phyloP scores from a whole-genome alignment of 2,113 vertebrate species.

The Nibea coibor region DNA sequence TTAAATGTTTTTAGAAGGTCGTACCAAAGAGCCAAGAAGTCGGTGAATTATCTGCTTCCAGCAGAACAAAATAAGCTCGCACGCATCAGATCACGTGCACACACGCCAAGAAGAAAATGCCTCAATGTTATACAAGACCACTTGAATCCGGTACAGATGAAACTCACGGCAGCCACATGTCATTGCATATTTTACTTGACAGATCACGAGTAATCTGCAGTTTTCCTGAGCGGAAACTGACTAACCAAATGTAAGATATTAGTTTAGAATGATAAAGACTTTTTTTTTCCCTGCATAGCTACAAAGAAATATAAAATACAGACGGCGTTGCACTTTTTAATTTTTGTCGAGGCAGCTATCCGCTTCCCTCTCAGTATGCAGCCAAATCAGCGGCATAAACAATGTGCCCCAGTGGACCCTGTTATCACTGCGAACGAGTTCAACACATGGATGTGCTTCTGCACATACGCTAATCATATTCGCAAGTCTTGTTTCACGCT shows the following conservation, averaged over 20 bases:
- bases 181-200: conserved; percentile 1
- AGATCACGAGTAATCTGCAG: neutral
- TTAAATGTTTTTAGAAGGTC: conserved; percentile 17
- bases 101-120: conserved; percentile 18
- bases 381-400: conserved; percentile 57
- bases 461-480: conserved; percentile 45
- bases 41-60: neutral
- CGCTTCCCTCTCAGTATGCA: conserved; percentile 50
- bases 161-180: conserved; percentile 32
- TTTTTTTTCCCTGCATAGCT: neutral
- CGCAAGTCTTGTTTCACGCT: conserved; percentile 17
- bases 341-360: conserved; percentile 50
- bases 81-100: conserved; percentile 30
- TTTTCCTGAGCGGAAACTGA: neutral
- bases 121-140: conserved; percentile 29
- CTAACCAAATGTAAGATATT: conserved; percentile 6
- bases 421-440: conserved; percentile 62
- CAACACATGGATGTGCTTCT: conserved; percentile 61
- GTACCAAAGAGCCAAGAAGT: neutral
- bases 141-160: conserved; percentile 44
- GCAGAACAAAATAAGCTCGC: neutral
- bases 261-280: conserved; percentile 8
- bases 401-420: conserved; percentile 61
- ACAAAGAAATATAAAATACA: conserved; percentile 39
- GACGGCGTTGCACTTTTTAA: conserved; percentile 56